These are phyloP conservation scores for Agrochola macilenta DNA, from an alignment of 2,888 invertebrate species.

Conservation along the genomic window DNA sequence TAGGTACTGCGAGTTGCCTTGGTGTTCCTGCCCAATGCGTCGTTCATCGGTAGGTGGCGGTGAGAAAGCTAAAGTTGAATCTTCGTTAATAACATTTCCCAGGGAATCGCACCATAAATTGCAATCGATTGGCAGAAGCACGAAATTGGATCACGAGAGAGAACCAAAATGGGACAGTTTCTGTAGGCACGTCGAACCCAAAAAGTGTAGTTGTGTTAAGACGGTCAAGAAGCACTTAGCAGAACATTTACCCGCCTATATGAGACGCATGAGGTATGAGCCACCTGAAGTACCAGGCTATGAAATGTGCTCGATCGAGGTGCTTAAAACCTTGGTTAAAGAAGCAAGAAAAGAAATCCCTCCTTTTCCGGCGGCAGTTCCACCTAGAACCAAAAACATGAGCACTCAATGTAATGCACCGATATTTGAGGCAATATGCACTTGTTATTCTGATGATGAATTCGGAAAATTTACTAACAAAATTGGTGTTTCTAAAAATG, in stretches of 20 bases:
- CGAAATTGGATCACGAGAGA: slow-evolving; percentile 77
- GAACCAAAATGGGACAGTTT: slow-evolving; percentile 85
- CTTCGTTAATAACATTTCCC: neutral
- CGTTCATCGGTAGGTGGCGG: too few species aligned
- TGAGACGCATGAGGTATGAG: slow-evolving; percentile 79
- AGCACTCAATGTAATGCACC: slow-evolving; percentile 78
- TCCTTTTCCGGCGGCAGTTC: slow-evolving; percentile 41
- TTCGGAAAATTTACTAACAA: slow-evolving; percentile 15
- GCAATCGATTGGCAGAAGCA: slow-evolving; percentile 79
- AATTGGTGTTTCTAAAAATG: neutral
- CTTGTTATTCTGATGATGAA: slow-evolving; percentile 68
- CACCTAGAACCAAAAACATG: slow-evolving; percentile 74
- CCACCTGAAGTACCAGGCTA: slow-evolving; percentile 78
- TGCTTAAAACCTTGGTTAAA: slow-evolving; percentile 77
- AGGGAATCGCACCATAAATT: slow-evolving; percentile 27
- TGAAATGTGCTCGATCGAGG: slow-evolving; percentile 75
- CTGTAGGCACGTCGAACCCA: slow-evolving; percentile 75
- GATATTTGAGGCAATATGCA: slow-evolving; percentile 78
- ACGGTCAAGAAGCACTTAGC: slow-evolving; percentile 79
- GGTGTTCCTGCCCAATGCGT: slow-evolving; percentile 36
- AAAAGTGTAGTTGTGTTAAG: slow-evolving; percentile 78
- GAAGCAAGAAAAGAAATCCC: slow-evolving; percentile 60
- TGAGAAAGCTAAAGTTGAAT: neutral
- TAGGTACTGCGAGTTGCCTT: slow-evolving; percentile 73
- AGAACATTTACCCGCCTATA: slow-evolving; percentile 84